Evolutionary conservation across 2,888 invertebrate species (phyloP).

Genomic region (Sinohyriopsis cumingii): DNA sequence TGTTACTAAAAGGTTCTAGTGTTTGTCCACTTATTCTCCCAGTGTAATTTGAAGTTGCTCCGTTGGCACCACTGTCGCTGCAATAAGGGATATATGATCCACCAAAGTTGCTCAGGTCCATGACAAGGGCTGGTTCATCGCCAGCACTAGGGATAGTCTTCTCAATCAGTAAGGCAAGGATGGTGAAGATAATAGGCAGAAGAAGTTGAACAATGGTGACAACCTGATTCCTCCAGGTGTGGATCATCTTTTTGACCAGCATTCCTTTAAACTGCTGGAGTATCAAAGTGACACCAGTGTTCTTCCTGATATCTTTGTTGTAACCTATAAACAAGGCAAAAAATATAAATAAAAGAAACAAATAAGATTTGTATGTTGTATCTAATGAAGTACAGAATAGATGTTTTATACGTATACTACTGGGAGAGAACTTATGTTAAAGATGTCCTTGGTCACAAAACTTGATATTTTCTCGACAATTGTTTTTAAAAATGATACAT

Average conservation of each 20-base stretch:
- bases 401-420: too few species aligned
- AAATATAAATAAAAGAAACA: too few species aligned
- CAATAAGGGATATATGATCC: conserved; percentile 26
- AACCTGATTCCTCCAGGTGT: conserved; percentile 80
- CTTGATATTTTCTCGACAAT: too few species aligned
- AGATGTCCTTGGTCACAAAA: too few species aligned
- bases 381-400: too few species aligned
- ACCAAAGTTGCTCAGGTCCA: conserved; percentile 73
- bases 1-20: conserved; percentile 9
- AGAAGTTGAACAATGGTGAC: conserved; percentile 75
- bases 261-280: conserved; percentile 79
- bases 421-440: too few species aligned
- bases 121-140: conserved; percentile 76
- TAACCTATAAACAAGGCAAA: conserved; percentile 39
- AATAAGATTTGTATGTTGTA: too few species aligned
- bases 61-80: conserved; percentile 20
- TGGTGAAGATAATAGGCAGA: conserved; percentile 80
- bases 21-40: conserved; percentile 12
- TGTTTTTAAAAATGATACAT: too few species aligned
- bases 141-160: conserved; percentile 70
- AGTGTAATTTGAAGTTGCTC: conserved; percentile 11
- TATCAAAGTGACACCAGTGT: conserved; percentile 70
- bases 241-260: conserved; percentile 79
- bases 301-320: conserved; percentile 50
- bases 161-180: conserved; percentile 78